phyloP scores from a whole-genome alignment of 1,140 invertebrate genomes.

The Physella acuta region DNA sequence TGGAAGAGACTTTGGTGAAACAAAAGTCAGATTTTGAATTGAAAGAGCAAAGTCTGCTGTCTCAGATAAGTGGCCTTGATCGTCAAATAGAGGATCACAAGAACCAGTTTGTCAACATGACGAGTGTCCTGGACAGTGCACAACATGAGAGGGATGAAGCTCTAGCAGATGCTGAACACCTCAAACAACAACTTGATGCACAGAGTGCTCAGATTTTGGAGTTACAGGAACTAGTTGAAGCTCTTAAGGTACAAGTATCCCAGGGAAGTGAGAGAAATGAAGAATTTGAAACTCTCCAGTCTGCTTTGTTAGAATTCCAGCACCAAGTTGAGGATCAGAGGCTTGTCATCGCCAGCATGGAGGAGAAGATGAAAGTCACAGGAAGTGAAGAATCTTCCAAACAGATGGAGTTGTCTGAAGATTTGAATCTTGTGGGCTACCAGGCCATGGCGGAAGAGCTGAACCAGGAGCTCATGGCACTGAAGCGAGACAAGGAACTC shows the following conservation, averaged over 20 bases:
- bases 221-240: slow-evolving; percentile 8
- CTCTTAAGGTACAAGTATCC: slow-evolving; percentile 9
- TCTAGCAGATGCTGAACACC: neutral
- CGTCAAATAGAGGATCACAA: slow-evolving; percentile 21
- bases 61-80: slow-evolving; percentile 6
- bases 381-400: neutral
- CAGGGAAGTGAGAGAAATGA: slow-evolving; percentile 8
- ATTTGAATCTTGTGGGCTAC: slow-evolving; percentile 1
- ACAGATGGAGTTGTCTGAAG: neutral
- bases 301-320: slow-evolving; percentile 25
- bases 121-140: slow-evolving; percentile 4
- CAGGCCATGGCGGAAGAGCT: slow-evolving; percentile 19
- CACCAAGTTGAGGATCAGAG: slow-evolving; percentile 20
- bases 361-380: neutral
- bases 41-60: neutral
- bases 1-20: slow-evolving; percentile 1
- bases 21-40: slow-evolving; percentile 10
- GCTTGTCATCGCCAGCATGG: neutral
- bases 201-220: slow-evolving; percentile 17
- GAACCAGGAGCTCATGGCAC: slow-evolving; percentile 11
- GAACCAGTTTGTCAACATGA: slow-evolving; percentile 8
- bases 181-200: slow-evolving; percentile 16
- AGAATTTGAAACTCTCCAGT: slow-evolving; percentile 16
- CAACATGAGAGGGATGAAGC: slow-evolving; percentile 7
- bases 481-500: slow-evolving; percentile 9